Conservation (phyloP, 2,797 vertebrate genomes). For the Halcyon badia region DNA sequence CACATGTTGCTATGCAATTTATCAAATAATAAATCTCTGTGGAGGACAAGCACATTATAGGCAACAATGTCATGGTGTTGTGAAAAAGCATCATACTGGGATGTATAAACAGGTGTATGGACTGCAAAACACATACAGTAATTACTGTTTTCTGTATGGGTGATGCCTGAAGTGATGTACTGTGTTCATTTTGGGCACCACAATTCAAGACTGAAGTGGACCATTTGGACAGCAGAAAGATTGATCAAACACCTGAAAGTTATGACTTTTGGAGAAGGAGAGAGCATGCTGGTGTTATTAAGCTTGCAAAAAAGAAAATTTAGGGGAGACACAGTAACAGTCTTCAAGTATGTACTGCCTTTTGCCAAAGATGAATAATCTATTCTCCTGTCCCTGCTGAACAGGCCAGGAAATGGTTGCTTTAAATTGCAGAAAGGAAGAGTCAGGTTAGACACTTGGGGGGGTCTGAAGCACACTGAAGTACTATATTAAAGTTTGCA, state of each 20-base stretch:
- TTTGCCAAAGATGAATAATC: background rate
- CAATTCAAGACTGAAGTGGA: constrained; percentile 25
- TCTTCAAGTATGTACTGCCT: background rate
- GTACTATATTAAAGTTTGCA: background rate
- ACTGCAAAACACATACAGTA: background rate
- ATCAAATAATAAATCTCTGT: constrained; percentile 8
- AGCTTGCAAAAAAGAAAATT: background rate
- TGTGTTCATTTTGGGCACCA: background rate
- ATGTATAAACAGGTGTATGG: background rate
- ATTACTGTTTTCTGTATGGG: background rate
- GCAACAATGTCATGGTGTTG: background rate
- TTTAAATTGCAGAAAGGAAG: background rate
- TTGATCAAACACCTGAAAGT: background rate
- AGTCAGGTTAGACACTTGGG: accelerated
- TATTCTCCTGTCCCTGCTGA: background rate
- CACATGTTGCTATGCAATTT: background rate
- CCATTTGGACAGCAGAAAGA: background rate
- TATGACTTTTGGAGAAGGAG: background rate
- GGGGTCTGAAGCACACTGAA: background rate
- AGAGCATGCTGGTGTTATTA: background rate
- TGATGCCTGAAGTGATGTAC: constrained; percentile 3
- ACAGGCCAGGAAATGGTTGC: background rate
- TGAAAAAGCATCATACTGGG: constrained; percentile 36
- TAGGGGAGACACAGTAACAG: background rate
- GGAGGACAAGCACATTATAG: background rate